Percentiles rank a stretch among this genome's conserved stretches.
phyloP scores from a whole-genome alignment of 2,888 invertebrate genomes.

The Alentia gelatinosa region DNA sequence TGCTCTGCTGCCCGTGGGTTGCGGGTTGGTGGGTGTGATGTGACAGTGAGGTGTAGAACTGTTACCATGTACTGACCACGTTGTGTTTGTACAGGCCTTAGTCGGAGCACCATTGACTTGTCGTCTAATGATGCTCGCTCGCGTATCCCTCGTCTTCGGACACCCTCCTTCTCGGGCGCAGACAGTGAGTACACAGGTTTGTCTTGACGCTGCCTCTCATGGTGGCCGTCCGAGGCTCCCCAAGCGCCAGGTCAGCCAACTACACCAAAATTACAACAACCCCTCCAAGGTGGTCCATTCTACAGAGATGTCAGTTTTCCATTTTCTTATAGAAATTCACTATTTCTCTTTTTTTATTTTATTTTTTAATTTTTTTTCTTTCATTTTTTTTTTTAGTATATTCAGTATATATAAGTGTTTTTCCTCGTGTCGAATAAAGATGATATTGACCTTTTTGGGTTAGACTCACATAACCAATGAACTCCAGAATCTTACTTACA shows the following conservation, averaged over 20 bases:
- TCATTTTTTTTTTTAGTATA: not conserved
- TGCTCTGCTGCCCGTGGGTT: no score
- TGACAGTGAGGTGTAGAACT: not conserved
- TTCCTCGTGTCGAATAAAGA: no score
- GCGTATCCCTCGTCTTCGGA: constrained; percentile 19
- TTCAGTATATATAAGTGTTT: not conserved
- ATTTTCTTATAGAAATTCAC: not conserved
- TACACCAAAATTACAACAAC: not conserved
- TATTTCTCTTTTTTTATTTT: not conserved
- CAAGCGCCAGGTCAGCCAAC: not conserved
- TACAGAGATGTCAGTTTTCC: no score
- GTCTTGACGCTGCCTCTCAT: not conserved
- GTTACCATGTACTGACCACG: not conserved
- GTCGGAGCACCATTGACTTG: constrained; percentile 52
- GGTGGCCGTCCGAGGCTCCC: not conserved
- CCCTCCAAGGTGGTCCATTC: no score
- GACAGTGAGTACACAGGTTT: constrained; percentile 49
- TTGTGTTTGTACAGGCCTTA: constrained; percentile 46
- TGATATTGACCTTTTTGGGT: no score
- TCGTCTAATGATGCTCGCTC: constrained; percentile 31
- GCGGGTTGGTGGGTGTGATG: no score
- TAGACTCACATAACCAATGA: no score
- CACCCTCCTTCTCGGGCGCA: constrained; percentile 14
- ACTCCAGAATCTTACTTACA: no score
- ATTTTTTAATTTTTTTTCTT: not conserved